Evolutionary conservation across 2,797 vertebrate genomes (phyloP).

Genomic region (Chloroceryle amazona): DNA sequence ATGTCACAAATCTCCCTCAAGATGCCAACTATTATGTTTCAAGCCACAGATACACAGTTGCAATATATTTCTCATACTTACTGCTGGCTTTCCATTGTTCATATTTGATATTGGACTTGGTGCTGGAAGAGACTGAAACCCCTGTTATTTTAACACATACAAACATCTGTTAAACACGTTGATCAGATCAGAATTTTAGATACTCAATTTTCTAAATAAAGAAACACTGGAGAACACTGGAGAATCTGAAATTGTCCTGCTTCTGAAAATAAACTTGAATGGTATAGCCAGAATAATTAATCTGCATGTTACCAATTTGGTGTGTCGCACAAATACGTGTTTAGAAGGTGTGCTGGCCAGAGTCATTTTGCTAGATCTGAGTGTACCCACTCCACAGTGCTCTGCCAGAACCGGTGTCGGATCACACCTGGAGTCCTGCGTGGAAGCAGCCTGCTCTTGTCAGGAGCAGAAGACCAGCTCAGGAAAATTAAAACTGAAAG

Average conservation of each 20-base stretch:
- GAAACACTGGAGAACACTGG: not conserved
- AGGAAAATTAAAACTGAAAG: not conserved
- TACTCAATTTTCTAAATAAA: not conserved
- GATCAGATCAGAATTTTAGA: not conserved
- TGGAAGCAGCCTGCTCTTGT: not conserved
- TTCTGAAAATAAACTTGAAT: not conserved
- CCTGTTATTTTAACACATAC: conserved; percentile 58
- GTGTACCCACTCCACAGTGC: not conserved
- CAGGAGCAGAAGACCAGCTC: not conserved
- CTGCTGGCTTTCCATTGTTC: conserved; percentile 74
- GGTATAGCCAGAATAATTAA: not conserved
- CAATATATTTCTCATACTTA: conserved; percentile 70
- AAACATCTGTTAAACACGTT: not conserved
- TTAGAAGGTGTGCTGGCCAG: not conserved
- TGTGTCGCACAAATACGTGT: not conserved
- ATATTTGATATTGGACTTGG: conserved; percentile 28
- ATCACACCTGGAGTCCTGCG: not conserved
- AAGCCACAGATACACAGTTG: not conserved
- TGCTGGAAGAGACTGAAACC: conserved; percentile 69
- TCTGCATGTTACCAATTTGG: not conserved
- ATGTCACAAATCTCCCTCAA: not conserved
- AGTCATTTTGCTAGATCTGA: not conserved
- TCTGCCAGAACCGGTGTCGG: not conserved
- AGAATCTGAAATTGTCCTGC: not conserved
- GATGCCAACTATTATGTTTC: not conserved